Base-by-base conservation (phyloP, 2,113 vertebrate genomes). In the Anolis carolinensis region DNA sequence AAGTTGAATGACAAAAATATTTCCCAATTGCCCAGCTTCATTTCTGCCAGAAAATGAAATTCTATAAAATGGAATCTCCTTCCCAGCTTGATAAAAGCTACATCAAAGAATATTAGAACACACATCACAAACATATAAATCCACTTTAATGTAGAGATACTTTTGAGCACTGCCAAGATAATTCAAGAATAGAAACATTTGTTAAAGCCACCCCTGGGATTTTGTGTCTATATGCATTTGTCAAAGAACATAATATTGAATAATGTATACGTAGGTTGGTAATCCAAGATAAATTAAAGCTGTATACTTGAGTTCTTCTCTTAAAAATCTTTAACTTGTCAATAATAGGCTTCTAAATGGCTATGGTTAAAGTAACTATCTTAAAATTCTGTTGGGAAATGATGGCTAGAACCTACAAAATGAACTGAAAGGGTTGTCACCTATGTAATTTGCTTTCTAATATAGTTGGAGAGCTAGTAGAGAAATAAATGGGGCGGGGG, bases 311-410 rank as follows among this genome's bases (percentile, higher is more conserved):
- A 90, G 85, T 89, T 86, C 89, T 91, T 93, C 89, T 92, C 85
- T 80, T 93, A 96, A 94, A 94, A 95, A 95, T 96, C 94, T 95
- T 93, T 92, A 93, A 87, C 50, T 86, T 95, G 95, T 96, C 92
- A 95, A 95, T 96, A 95, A 93, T 76, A 86, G 75, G 83, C 18
- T 90, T 94, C 90, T 44, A 44, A 74, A 74, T 36, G 88, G 91
- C 87, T 88, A 89, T 82, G 89, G 84, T 82, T 52, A 52, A 92
- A 94, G 88, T 87, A 92, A 88, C 92, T 90, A n/a, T 90, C 73
- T 83, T 89, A 75, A 86, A 82, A 88, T 88, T 82, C 93, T 90
- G 80, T 79, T 87, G 92, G 92, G 91, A 92, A 92, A 90, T 90
- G 48, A 80, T 34, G 36, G 70, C 78, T 73, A 92, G 77, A 88